Conservation (phyloP, 64 coral and sea anemone genomes). For the Dendronephthya gigantea region DNA sequence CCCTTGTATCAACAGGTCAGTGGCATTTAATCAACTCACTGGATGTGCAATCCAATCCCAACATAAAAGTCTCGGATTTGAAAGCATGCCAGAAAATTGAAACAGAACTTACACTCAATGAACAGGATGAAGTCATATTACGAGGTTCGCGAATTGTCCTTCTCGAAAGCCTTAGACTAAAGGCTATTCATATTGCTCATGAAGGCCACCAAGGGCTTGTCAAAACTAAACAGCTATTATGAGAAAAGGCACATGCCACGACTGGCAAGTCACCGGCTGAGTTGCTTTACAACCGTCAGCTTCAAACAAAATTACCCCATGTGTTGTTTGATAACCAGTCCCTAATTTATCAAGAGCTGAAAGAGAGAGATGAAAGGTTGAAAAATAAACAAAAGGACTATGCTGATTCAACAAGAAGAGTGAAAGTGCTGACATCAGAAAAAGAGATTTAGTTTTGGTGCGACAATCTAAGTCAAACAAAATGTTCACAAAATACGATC, state of each 20-base stretch:
- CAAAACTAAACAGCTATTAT: no score
- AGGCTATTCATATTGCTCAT: no score
- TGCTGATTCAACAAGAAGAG: neutral
- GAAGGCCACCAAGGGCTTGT: no score
- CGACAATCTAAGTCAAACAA: neutral
- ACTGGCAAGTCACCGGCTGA: neutral
- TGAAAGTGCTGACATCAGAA: neutral
- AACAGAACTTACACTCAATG: neutral
- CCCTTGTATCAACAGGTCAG: no score
- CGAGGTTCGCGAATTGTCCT: slow-evolving; percentile 11
- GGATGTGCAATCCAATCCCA: no score
- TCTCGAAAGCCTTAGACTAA: no score
- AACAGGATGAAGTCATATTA: neutral
- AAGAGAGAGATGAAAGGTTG: neutral
- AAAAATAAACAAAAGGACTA: neutral
- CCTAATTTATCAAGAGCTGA: neutral
- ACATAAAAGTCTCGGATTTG: no score
- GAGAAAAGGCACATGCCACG: neutral
- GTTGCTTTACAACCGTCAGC: neutral
- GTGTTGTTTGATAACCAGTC: neutral
- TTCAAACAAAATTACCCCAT: neutral
- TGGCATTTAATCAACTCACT: no score
- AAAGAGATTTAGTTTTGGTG: neutral
- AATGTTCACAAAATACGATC: neutral
- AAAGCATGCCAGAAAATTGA: no score